Base-by-base conservation (phyloP, 2,888 invertebrate genomes). In the Micoletzkya japonica region DNA sequence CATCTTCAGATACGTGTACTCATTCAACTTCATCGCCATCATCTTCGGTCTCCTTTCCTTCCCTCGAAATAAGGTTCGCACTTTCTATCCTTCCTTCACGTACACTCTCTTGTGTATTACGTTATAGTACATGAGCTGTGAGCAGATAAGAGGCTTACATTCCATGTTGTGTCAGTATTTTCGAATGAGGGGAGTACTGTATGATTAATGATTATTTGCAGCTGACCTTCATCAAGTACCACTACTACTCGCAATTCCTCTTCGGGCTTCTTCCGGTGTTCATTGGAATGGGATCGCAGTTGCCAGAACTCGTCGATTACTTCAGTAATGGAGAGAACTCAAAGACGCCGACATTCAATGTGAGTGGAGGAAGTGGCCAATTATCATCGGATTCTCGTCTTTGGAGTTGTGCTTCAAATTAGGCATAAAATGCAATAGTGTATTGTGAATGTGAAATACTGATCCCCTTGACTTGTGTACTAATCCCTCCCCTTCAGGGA, bases 271-370 rank as follows among this genome's bases (percentile, higher is more conserved):
- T 81, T 30, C 82, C 82, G 10, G 76, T 77, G 58, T 75, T 76
- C 70, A 74, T 82, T 49, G 82, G 82, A 44, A 70, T 82, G 34
- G 82, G 79, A 30, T 77, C 77, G 39, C 83, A 84, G 63, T 66
- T 84, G 1, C 82, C 83, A 7, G 84, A 84, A 63, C 73, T 84
- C 2, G 26, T 79, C 34, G 81, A 80, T 60, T 84, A 82, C 70
- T 73, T 83, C 56, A 67, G 70, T 37, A 76, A 84, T 61, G 73
- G 74, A 59, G 82, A 81, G 36, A 74, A 74, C 44, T 77, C 77
- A 52, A 74, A 79, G 24, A 84, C 82, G 26, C 84, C 84, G 32
- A 84, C 83, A 26, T 82, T 84, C 74, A 81, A 79, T 64, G 83
- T 77, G 14, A 34, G 30, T 6, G 4, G 52, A 44, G 20, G 44